Base-by-base conservation (phyloP, 2,888 invertebrate genomes). In the Thecophora atra region DNA sequence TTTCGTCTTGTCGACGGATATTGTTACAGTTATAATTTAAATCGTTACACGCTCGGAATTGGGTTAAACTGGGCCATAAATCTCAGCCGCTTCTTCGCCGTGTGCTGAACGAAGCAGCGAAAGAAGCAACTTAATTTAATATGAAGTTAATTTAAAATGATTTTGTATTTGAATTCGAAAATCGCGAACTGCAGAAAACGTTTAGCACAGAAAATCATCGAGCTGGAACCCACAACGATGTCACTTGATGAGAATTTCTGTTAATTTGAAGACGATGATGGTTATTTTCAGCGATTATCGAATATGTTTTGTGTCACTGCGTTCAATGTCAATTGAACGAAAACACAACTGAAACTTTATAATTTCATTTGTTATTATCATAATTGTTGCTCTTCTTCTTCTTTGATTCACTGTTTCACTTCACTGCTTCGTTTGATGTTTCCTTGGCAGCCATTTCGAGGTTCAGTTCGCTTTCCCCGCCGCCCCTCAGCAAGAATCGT, bases 121-220 rank as follows among this genome's bases (percentile, higher is more conserved):
- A 64, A 64, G 64, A 64, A 17, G 17, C 15, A 24, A 26, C 26
- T 44, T 26, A 64, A 26, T 37, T 63, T 63, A 60, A 28, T 6
- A 30, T 17, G 60, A 26, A 30, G 17, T 28, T 30, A 2, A 42
- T 63, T n/a, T n/a, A n/a, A n/a, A n/a, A n/a, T 26, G 37, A 21
- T 64, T 19, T 47, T 64, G 24, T 17, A 19, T 54, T 42, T 54
- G 54, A 42, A n/a, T n/a, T n/a, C n/a, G n/a, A n/a, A n/a, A 56
- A 37, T 64, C 65, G 58, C 30, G 51, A 56, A 72, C 71, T 72
- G 73, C 73, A 77, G 76, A 73, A 78, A 80, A 77, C 76, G 74
- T 78, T 79, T 80, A 81, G 76, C 85, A 82, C 78, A 84, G 81
- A 84, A 83, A 85, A 78, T 75, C 80, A 84, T 78, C 81, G 79